These are phyloP conservation scores for Drosophila suboccidentalis DNA, from an alignment of 2,888 invertebrate species.

Conservation along the genomic window DNA sequence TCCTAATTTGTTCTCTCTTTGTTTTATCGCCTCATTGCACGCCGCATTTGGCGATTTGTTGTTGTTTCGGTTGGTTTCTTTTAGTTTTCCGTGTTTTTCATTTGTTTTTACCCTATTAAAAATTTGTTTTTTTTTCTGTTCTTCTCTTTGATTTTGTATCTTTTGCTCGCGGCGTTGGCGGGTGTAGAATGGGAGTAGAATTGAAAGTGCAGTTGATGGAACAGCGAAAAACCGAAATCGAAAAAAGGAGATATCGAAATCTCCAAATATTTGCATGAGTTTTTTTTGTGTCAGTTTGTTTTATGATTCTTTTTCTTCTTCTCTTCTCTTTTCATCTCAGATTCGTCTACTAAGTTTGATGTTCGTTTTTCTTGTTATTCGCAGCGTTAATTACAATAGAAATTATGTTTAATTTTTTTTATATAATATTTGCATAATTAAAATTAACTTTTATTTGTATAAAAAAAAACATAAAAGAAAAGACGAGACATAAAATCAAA, in stretches of 20 bases:
- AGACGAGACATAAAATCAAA: constrained; percentile 41
- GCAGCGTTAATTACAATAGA: constrained; percentile 78
- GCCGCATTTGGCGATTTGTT: constrained; percentile 56
- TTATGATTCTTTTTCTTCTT: constrained; percentile 29
- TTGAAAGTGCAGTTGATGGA: constrained; percentile 43
- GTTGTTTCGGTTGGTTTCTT: constrained; percentile 60
- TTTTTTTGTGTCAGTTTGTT: constrained; percentile 42
- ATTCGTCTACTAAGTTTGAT: constrained; percentile 48
- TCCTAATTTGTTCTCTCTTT: constrained; percentile 51
- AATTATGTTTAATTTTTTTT: constrained; percentile 59
- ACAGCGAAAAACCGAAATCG: constrained; percentile 35
- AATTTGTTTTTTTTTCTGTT: constrained; percentile 51
- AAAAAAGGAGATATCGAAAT: constrained; percentile 25
- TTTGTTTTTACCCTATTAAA: constrained; percentile 68
- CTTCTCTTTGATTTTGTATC: constrained; percentile 38
- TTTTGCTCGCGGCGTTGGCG: constrained; percentile 60
- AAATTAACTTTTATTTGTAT: constrained; percentile 57
- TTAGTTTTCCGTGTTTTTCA: constrained; percentile 49
- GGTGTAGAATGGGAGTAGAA: constrained; percentile 54
- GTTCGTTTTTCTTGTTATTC: constrained; percentile 53
- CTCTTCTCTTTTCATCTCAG: constrained; percentile 32
- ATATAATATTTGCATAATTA: constrained; percentile 62
- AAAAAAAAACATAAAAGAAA: constrained; percentile 43
- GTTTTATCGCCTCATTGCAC: constrained; percentile 62
- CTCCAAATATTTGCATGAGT: constrained; percentile 54